Evolutionary conservation across 2,113 vertebrate species (phyloP).

Genomic region (Polypterus senegalus): DNA sequence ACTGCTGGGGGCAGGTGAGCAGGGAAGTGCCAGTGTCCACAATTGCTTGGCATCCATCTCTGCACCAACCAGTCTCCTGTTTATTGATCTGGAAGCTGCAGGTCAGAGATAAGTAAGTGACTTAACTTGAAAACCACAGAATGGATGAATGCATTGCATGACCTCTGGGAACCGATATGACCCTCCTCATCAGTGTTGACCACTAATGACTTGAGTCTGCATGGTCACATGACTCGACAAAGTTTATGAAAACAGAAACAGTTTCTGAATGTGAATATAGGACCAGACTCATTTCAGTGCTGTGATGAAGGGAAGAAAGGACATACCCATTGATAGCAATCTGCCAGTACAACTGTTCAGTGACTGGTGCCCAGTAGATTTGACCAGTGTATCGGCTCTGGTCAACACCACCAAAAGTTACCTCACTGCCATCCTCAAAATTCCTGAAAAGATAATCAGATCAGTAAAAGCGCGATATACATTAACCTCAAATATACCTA

Average conservation of each 20-base stretch:
- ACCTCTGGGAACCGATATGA: neutral
- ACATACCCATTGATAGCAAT: slow-evolving; percentile 37
- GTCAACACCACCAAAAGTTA: slow-evolving; percentile 36
- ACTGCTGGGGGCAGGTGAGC: slow-evolving; percentile 32
- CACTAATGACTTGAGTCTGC: neutral
- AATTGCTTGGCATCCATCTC: slow-evolving; percentile 37
- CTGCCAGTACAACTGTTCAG: slow-evolving; percentile 42
- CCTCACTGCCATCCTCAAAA: slow-evolving; percentile 20
- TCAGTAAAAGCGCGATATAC: neutral
- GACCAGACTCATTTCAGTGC: neutral
- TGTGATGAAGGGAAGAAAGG: neutral
- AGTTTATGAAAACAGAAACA: neutral
- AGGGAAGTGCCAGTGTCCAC: slow-evolving; percentile 41
- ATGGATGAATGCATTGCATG: neutral
- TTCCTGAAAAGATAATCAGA: neutral
- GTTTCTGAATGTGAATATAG: too few species aligned
- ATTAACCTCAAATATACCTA: neutral
- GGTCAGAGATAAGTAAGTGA: neutral
- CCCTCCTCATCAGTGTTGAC: neutral
- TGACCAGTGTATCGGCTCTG: slow-evolving; percentile 25
- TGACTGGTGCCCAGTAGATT: slow-evolving; percentile 35
- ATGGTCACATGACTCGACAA: neutral
- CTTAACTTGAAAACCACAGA: neutral
- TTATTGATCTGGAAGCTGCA: slow-evolving; percentile 36
- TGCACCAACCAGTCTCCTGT: slow-evolving; percentile 25